These are phyloP conservation scores for Diorhabda carinulata DNA, from an alignment of 1,140 invertebrate species.

Conservation along the genomic window DNA sequence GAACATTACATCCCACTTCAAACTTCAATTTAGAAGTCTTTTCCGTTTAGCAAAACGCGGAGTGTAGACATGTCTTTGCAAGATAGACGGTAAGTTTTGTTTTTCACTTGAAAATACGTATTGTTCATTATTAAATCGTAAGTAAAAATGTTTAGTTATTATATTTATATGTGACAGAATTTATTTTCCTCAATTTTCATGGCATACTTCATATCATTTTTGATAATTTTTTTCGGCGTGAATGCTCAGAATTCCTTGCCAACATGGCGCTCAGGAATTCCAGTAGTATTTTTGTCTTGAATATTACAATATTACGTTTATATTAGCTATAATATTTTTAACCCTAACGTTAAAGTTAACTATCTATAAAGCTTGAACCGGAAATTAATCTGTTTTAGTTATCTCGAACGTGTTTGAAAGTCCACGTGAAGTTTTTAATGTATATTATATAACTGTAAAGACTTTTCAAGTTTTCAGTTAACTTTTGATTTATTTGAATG, in stretches of 20 bases:
- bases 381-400: no score
- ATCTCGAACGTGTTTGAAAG: conserved; percentile 9
- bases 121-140: conserved; percentile 26
- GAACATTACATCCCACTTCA: conserved; percentile 40
- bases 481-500: no score
- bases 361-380: no score
- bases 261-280: conserved; percentile 64
- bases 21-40: conserved; percentile 50
- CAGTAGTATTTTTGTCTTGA: neutral
- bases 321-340: neutral
- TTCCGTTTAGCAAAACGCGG: conserved; percentile 64
- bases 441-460: conserved; percentile 15
- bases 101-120: conserved; percentile 37
- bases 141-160: conserved; percentile 20
- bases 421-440: conserved; percentile 18
- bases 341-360: no score
- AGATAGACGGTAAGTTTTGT: conserved; percentile 67
- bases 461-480: no score
- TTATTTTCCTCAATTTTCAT: neutral
- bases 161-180: neutral
- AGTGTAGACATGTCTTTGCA: conserved; percentile 72
- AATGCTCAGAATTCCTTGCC: conserved; percentile 53
- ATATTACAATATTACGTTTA: neutral
- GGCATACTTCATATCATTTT: conserved; percentile 30
- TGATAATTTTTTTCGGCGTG: conserved; percentile 35